Base-by-base conservation (phyloP, 2,888 invertebrate species). In the Rhagophthalmus giganteus region DNA sequence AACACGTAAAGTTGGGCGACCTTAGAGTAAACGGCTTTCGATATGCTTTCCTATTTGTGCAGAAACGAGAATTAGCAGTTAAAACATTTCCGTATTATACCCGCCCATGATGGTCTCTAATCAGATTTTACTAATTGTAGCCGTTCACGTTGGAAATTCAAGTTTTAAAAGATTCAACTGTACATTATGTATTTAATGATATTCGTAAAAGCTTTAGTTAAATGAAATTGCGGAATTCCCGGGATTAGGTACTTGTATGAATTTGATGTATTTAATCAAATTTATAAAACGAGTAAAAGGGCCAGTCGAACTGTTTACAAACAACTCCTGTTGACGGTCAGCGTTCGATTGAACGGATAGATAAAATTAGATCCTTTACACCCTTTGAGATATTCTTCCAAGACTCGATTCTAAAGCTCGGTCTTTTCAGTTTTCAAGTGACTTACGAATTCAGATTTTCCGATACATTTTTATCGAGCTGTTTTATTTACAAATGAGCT, bases 231-330 rank as follows among this genome's bases (percentile, higher is more conserved):
- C n/a, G n/a, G n/a, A n/a, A n/a, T n/a, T n/a, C n/a, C n/a, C n/a
- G n/a, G n/a, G n/a, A n/a, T n/a, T n/a, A n/a, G n/a, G n/a, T n/a
- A n/a, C n/a, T n/a, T n/a, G n/a, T n/a, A n/a, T n/a, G n/a, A n/a
- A n/a, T n/a, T n/a, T n/a, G n/a, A n/a, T n/a, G n/a, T n/a, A n/a
- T n/a, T n/a, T n/a, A n/a, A n/a, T n/a, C n/a, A n/a, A n/a, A n/a
- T n/a, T n/a, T n/a, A n/a, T n/a, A n/a, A n/a, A n/a, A n/a, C n/a
- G n/a, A n/a, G n/a, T n/a, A n/a, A n/a, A n/a, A n/a, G n/a, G n/a
- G n/a, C n/a, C n/a, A n/a, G n/a, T n/a, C n/a, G n/a, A 41, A 32
- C 30, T 32, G 40, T 32, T 41, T 41, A 32, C 40, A 41, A 41
- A 41, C 40, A 41, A 10, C 7, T 10, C 24, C n/a, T 14, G 30